Evolutionary conservation across 2,888 invertebrate genomes (phyloP), one percentile per base, ranked within the genome.

Genomic region (Drosophila hamatofila): DNA sequence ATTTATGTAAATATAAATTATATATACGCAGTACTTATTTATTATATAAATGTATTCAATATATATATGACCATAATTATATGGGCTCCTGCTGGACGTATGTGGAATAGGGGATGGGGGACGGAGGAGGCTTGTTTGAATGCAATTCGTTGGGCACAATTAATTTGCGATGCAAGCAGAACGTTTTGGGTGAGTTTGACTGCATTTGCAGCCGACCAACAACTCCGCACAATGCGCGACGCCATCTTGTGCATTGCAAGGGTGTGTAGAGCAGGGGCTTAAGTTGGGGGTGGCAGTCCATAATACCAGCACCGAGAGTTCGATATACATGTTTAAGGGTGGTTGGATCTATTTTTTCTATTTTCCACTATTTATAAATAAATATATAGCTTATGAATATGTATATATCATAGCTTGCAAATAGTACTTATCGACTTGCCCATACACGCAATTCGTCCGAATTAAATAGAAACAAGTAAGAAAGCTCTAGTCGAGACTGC

Each of bases 181-280:
- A 30, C 48, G 27, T n/a, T 48, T 48, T 9, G 46, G 25, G 7
- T 30, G 30, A 12, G 6, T 49, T 48, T 18, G 30, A 30, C 7
- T 49, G 30, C 30, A 33, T 18, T 49, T 33, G 21, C 23, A 11
- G 25, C 23, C 35, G 25, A n/a, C 52, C 16, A 23, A 21, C 9
- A 16, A 16, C 52, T 23, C 3, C 16, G 21, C 18, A 9, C 9
- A 52, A 25, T 37, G 16, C 35, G 21, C 35, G 52, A 16, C 52
- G 52, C 52, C 52, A 52, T 52, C 52, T 52, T 52, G 52, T 21
- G 16, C 25, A 5, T n/a, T n/a, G 23, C 37, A n/a, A 37, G 52
- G 52, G 52, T 52, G 52, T 11, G 52, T 11, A n/a, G 21, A 16
- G n/a, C 35, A 21, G 37, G 4, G 21, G 1, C 6, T n/a, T 14